phyloP scores from a whole-genome alignment of 2,113 vertebrate species.

The Tenebrosternarchus preto region DNA sequence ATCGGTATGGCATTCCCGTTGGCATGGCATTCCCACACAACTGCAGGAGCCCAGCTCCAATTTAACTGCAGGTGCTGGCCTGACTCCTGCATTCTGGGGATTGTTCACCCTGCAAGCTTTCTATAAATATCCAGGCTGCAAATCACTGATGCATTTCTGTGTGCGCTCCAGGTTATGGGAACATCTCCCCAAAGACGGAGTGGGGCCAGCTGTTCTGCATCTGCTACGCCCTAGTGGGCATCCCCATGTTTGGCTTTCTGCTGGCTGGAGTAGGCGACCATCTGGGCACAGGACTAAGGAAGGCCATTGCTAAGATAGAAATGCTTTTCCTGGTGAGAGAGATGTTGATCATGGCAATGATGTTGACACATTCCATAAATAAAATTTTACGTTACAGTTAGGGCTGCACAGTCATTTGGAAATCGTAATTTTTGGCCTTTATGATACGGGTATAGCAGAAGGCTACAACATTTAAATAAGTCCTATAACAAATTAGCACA shows the following conservation, averaged over 20 bases:
- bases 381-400: not conserved
- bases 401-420: too few species aligned
- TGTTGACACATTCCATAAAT: not conserved
- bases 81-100: conserved; percentile 38
- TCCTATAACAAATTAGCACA: too few species aligned
- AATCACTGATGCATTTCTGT: conserved; percentile 40
- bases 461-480: too few species aligned
- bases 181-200: conserved; percentile 83
- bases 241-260: conserved; percentile 87
- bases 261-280: conserved; percentile 87
- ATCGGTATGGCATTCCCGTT: conserved; percentile 74
- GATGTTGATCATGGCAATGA: conserved; percentile 13
- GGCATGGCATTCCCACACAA: conserved; percentile 61
- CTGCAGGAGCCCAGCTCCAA: conserved; percentile 31
- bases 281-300: conserved; percentile 84
- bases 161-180: conserved; percentile 81
- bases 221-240: conserved; percentile 86
- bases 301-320: conserved; percentile 82
- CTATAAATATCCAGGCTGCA: conserved; percentile 30
- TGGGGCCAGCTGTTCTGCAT: conserved; percentile 87
- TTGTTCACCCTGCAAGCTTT: conserved; percentile 29
- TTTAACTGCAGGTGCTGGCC: conserved; percentile 31
- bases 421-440: too few species aligned
- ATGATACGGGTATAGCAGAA: too few species aligned
- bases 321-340: conserved; percentile 82